Percentiles rank a stretch among this genome's conserved stretches.
Conservation (phyloP, 1,140 invertebrate species). For the Eurosta solidaginis region DNA sequence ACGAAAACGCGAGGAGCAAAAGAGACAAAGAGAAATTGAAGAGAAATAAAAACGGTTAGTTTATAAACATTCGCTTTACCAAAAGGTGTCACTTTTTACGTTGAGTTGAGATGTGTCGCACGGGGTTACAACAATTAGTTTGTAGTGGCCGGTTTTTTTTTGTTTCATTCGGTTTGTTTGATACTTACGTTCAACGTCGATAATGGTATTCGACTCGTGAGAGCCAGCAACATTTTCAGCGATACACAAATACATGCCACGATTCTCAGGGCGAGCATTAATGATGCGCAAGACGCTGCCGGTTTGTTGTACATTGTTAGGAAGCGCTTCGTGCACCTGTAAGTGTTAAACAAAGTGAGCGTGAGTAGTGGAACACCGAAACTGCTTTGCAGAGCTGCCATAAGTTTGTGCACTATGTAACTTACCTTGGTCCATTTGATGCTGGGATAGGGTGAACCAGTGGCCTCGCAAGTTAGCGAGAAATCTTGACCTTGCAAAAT, state of each 20-base stretch:
- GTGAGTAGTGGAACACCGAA: not conserved
- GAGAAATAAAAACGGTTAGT: not conserved
- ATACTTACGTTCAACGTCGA: conserved; percentile 86
- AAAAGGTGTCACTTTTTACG: not conserved
- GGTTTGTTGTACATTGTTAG: conserved; percentile 67
- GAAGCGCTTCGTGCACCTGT: conserved; percentile 69
- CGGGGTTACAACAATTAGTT: not conserved
- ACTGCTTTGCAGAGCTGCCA: too few species aligned
- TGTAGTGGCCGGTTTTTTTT: not conserved
- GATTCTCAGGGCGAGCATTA: conserved; percentile 73
- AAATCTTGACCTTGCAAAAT: conserved; percentile 80
- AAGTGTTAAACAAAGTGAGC: not conserved
- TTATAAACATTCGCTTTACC: not conserved
- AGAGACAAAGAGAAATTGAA: conserved; percentile 24
- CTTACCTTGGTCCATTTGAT: conserved; percentile 81
- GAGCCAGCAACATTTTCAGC: conserved; percentile 65
- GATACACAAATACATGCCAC: conserved; percentile 79
- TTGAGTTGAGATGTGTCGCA: not conserved
- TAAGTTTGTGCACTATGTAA: too few species aligned
- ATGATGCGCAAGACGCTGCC: conserved; percentile 74
- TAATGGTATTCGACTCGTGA: conserved; percentile 70
- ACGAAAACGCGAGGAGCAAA: conserved; percentile 28
- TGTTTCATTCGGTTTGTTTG: not conserved
- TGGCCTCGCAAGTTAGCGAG: conserved; percentile 74
- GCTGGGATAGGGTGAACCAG: conserved; percentile 70